phyloP scores from a whole-genome alignment of 2,888 invertebrate species.

The Clusia tigrina region DNA sequence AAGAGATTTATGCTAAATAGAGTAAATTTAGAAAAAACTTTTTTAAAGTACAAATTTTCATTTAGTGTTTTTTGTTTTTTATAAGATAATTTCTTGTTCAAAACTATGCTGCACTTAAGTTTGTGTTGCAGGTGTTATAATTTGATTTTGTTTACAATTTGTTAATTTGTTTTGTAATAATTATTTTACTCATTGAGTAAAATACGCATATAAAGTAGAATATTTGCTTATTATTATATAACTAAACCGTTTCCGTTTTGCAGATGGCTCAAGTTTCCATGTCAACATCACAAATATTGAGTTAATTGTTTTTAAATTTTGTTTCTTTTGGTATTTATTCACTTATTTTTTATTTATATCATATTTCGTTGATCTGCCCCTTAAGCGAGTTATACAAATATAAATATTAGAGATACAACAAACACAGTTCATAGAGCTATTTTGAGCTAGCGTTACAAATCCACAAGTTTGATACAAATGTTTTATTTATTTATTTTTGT shows the following conservation, averaged over 20 bases:
- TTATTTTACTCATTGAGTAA: slow-evolving; percentile 22
- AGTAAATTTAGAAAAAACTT: no score
- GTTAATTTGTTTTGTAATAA: slow-evolving; percentile 9
- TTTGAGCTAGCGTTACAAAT: slow-evolving; percentile 20
- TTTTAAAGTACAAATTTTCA: slow-evolving; percentile 25
- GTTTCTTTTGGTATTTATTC: neutral
- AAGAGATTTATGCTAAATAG: neutral
- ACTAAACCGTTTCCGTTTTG: slow-evolving; percentile 3
- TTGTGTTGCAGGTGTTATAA: slow-evolving; percentile 5
- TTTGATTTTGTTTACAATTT: slow-evolving; percentile 11
- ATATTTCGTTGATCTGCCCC: slow-evolving; percentile 15
- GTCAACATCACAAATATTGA: slow-evolving; percentile 20
- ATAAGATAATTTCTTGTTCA: neutral
- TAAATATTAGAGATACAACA: neutral
- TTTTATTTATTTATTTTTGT: slow-evolving; percentile 2
- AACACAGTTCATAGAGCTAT: neutral
- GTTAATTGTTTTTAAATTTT: slow-evolving; percentile 9
- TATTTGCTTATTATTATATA: neutral
- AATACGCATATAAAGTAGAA: no score
- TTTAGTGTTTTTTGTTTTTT: neutral
- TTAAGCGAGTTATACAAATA: neutral
- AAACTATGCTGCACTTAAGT: neutral
- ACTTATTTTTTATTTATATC: neutral
- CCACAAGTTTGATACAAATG: slow-evolving; percentile 7
- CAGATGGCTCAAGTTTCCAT: slow-evolving; percentile 18